Conservation (phyloP, 2,888 invertebrate species). For the Meghimatium bilineatum region DNA sequence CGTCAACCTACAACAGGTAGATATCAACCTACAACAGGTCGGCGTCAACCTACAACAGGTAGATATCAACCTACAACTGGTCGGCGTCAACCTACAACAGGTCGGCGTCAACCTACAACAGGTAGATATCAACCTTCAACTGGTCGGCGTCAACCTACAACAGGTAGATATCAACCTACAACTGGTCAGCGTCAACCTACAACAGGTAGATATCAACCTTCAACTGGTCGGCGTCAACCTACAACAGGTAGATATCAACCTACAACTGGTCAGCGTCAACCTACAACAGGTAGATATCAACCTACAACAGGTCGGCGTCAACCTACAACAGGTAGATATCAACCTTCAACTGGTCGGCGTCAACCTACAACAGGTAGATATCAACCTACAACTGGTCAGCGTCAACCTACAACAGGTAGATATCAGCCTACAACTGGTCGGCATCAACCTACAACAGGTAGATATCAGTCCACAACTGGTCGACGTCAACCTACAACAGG, state of each 20-base stretch:
- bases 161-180: background rate
- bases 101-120: no score
- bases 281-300: background rate
- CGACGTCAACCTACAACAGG: background rate
- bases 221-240: background rate
- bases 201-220: background rate
- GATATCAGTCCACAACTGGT: background rate
- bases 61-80: no score
- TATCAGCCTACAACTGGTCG: background rate
- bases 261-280: background rate
- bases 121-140: background rate
- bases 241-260: background rate
- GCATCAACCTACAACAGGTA: background rate
- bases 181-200: background rate
- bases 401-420: background rate
- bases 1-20: no score
- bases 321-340: background rate
- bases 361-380: background rate
- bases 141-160: background rate
- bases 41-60: no score
- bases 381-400: background rate
- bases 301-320: background rate
- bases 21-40: no score
- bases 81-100: no score
- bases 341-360: background rate